Conservation (phyloP, 1,140 invertebrate species). For the Neoseiulus cucumeris region DNA sequence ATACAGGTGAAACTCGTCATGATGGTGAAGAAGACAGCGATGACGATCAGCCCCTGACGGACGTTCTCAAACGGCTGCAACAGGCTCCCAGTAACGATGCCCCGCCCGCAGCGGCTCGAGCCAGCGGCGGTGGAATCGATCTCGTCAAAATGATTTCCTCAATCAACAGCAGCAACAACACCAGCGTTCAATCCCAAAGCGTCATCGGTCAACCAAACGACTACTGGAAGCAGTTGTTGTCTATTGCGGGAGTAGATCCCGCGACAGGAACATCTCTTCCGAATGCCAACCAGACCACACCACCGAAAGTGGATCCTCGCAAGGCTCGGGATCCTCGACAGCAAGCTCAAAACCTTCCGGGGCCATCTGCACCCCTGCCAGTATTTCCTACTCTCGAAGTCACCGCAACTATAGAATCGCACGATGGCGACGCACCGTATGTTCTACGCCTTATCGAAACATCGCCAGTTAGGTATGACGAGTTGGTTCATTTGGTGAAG, state of each 20-base stretch:
- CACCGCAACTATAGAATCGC: background rate
- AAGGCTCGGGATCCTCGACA: background rate
- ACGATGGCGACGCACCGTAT: background rate
- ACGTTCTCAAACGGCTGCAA: slow-evolving; percentile 2
- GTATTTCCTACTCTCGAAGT: background rate
- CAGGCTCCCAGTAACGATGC: background rate
- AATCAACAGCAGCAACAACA: background rate
- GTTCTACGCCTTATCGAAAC: background rate
- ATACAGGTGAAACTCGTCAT: background rate
- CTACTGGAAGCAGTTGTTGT: slow-evolving; percentile 5
- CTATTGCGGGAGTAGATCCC: slow-evolving; percentile 9
- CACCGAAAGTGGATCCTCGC: background rate
- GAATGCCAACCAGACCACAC: background rate
- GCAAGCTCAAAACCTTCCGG: background rate
- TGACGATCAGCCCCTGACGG: background rate
- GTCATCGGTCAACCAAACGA: background rate
- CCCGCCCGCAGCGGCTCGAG: background rate
- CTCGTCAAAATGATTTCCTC: slow-evolving; percentile 6
- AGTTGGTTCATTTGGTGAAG: background rate
- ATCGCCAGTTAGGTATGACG: background rate
- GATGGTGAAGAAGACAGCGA: background rate
- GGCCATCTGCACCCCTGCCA: background rate
- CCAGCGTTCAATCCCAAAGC: background rate
- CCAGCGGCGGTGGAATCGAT: background rate
- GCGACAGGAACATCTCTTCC: slow-evolving; percentile 8